phyloP scores from a whole-genome alignment of 2,888 invertebrate genomes.

The Ichneumoninae sp. region DNA sequence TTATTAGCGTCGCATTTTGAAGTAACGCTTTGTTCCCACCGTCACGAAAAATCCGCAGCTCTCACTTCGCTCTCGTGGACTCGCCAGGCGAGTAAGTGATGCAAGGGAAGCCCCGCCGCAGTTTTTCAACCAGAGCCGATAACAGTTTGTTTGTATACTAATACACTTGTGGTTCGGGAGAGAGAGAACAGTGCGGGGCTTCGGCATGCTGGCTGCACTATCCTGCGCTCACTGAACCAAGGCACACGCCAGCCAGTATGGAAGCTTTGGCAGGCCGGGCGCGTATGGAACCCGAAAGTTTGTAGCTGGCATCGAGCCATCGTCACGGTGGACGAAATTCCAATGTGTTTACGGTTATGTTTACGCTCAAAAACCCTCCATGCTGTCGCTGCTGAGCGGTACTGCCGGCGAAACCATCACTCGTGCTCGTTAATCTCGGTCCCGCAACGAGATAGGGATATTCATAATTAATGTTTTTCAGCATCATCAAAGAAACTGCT shows the following conservation, averaged over 20 bases:
- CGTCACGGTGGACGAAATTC: slow-evolving; percentile 74
- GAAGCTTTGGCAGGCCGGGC: slow-evolving; percentile 35
- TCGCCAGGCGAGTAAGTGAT: slow-evolving; percentile 38
- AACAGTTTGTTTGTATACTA: slow-evolving; percentile 49
- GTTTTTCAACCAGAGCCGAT: slow-evolving; percentile 37
- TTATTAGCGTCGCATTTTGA: slow-evolving; percentile 26
- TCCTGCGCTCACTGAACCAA: neutral
- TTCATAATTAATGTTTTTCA: neutral
- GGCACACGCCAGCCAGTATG: neutral
- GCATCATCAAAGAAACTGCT: no score
- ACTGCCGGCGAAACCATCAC: slow-evolving; percentile 37
- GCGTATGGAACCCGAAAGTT: slow-evolving; percentile 70
- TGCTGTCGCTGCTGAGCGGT: slow-evolving; percentile 36
- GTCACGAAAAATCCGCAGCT: slow-evolving; percentile 6
- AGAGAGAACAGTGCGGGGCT: neutral
- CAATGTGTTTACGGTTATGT: slow-evolving; percentile 77
- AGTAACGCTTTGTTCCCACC: slow-evolving; percentile 4
- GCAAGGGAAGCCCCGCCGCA: slow-evolving; percentile 26
- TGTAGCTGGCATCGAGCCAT: slow-evolving; percentile 75
- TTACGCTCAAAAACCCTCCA: slow-evolving; percentile 69
- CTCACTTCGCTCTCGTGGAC: slow-evolving; percentile 15
- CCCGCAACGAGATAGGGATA: neutral
- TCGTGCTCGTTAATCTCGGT: slow-evolving; percentile 59
- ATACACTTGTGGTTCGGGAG: slow-evolving; percentile 3
- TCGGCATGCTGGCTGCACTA: slow-evolving; percentile 25